Percentiles rank a stretch among this genome's conserved stretches.
Evolutionary conservation across 2,113 vertebrate genomes (phyloP).

Genomic region (Athene cunicularia): DNA sequence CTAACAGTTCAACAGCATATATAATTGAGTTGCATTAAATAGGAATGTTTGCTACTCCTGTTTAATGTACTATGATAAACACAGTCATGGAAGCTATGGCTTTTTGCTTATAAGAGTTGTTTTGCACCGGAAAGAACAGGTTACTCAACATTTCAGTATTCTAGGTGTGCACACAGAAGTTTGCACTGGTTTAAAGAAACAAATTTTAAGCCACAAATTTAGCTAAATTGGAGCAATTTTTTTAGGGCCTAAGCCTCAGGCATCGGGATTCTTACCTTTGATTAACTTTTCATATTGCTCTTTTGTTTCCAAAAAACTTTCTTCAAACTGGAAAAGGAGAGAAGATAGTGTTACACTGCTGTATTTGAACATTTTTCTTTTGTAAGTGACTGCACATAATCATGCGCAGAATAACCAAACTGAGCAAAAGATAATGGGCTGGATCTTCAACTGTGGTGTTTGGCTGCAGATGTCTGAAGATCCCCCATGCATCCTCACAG

Average conservation of each 20-base stretch:
- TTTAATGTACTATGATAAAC: not conserved
- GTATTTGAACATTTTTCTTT: not conserved
- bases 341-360: not conserved
- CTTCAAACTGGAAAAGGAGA: slow-evolving; percentile 83
- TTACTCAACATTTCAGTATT: not conserved
- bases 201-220: not conserved
- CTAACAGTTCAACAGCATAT: not conserved
- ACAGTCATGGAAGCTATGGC: not conserved
- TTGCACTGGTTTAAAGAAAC: not conserved
- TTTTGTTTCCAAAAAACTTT: slow-evolving; percentile 79
- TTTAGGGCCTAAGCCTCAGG: not conserved
- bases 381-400: not conserved
- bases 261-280: slow-evolving; percentile 69
- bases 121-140: not conserved
- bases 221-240: not conserved
- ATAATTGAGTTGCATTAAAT: not conserved
- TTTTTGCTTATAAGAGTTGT: not conserved
- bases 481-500: not conserved
- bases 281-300: slow-evolving; percentile 83
- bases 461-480: not conserved
- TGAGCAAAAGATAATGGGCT: not conserved
- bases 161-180: not conserved
- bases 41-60: not conserved
- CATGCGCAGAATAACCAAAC: fast-evolving
- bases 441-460: not conserved